Evolutionary conservation across 2,113 vertebrate genomes (phyloP).

Genomic region (Austrofundulus limnaeus): DNA sequence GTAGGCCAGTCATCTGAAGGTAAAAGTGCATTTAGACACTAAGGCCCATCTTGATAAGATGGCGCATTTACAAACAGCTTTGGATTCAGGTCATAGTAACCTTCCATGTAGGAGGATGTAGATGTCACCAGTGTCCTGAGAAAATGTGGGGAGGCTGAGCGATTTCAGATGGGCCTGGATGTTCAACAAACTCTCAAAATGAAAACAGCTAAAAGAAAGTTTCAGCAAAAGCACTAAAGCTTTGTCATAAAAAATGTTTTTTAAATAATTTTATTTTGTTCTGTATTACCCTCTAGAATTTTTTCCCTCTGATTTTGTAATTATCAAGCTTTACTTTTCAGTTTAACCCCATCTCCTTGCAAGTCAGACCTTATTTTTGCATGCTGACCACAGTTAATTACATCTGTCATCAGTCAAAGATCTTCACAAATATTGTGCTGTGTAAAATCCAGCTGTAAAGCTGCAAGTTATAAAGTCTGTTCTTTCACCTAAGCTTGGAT

Average conservation of each 20-base stretch:
- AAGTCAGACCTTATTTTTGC: conserved; percentile 14
- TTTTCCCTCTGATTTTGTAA: not conserved
- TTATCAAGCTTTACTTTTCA: conserved; percentile 16
- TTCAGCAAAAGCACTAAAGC: not conserved
- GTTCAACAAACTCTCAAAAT: not conserved
- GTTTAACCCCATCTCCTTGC: not conserved
- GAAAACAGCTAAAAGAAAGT: not conserved
- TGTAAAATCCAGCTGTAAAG: conserved; percentile 17
- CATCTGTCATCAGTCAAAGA: conserved; percentile 25
- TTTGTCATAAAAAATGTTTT: not conserved
- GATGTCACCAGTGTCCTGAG: conserved; percentile 53
- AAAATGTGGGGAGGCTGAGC: conserved; percentile 53
- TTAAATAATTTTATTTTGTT: not conserved
- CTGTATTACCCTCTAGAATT: not conserved
- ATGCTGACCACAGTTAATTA: conserved; percentile 18
- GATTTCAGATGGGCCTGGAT: conserved; percentile 48
- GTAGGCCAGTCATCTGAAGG: too few species aligned
- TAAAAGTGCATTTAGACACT: not conserved
- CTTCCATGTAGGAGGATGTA: conserved; percentile 41
- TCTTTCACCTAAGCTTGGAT: conserved; percentile 63
- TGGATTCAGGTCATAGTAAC: conserved; percentile 48
- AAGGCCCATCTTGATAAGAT: conserved; percentile 9
- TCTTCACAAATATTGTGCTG: conserved; percentile 12
- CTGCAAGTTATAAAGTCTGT: conserved; percentile 35
- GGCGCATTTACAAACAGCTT: conserved; percentile 11